phyloP scores from a whole-genome alignment of 2,888 invertebrate species.

The Tineola bisselliella region DNA sequence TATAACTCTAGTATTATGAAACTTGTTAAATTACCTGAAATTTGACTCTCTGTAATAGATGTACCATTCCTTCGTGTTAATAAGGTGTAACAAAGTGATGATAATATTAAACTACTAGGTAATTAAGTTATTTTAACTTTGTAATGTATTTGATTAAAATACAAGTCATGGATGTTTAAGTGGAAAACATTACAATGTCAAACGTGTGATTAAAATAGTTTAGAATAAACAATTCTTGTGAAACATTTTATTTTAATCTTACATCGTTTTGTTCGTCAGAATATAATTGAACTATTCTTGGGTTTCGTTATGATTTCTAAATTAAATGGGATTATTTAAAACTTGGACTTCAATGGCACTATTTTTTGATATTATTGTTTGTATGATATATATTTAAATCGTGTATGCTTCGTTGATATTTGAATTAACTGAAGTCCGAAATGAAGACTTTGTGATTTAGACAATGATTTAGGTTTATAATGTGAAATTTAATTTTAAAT shows the following conservation, averaged over 20 bases:
- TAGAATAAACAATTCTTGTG: conserved; percentile 18
- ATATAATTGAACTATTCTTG: not conserved
- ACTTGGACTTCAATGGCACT: not conserved
- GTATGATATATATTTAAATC: not conserved
- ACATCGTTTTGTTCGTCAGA: not conserved
- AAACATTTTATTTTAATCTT: not conserved
- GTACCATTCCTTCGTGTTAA: conserved; percentile 62
- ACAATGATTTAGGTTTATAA: conserved; percentile 63
- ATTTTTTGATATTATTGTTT: conserved; percentile 4
- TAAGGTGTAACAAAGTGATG: conserved; percentile 61
- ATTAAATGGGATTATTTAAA: not conserved
- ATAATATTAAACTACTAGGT: conserved; percentile 30
- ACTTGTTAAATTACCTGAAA: conserved; percentile 38
- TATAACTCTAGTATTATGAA: conserved; percentile 45
- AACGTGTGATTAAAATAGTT: conserved; percentile 65
- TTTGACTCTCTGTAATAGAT: conserved; percentile 20
- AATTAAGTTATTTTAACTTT: conserved; percentile 48
- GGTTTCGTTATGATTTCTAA: not conserved
- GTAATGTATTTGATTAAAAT: conserved; percentile 34
- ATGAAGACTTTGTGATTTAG: conserved; percentile 29
- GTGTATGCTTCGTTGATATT: not conserved
- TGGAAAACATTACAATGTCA: conserved; percentile 66
- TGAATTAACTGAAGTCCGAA: not conserved
- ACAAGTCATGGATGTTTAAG: conserved; percentile 57
- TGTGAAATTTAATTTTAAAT: conserved; percentile 51